phyloP scores from a whole-genome alignment of 1,140 invertebrate genomes.

The Drosophila subpulchrella region DNA sequence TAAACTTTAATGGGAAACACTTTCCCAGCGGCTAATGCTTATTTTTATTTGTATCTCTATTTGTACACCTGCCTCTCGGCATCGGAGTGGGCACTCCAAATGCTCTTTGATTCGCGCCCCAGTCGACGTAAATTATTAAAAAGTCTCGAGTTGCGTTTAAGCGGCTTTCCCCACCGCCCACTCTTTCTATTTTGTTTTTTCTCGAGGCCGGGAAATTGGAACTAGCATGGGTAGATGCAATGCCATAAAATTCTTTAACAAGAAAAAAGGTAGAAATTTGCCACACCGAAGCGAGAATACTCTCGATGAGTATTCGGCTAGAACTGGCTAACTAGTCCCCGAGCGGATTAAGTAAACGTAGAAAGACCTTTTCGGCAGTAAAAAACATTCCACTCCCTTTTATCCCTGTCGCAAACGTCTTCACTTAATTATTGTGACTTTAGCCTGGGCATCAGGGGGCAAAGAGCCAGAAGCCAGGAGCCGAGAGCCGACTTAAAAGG shows the following conservation, averaged over 20 bases:
- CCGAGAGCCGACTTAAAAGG: slow-evolving; percentile 57
- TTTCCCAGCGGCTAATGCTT: slow-evolving; percentile 32
- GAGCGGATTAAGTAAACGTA: slow-evolving; percentile 29
- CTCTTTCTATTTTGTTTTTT: slow-evolving; percentile 6
- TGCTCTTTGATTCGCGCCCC: slow-evolving; percentile 59
- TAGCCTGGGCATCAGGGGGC: slow-evolving; percentile 1
- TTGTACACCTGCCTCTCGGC: slow-evolving; percentile 54
- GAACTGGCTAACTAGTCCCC: background rate
- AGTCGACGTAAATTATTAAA: slow-evolving; percentile 71
- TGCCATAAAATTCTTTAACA: slow-evolving; percentile 50
- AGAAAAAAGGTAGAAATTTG: slow-evolving; percentile 7
- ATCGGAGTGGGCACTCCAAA: slow-evolving; percentile 39
- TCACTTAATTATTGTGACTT: slow-evolving; percentile 41
- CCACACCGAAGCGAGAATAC: slow-evolving; percentile 24
- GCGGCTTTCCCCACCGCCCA: slow-evolving; percentile 50
- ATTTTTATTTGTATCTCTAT: slow-evolving; percentile 61
- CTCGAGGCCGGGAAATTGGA: slow-evolving; percentile 41
- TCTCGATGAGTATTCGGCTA: background rate
- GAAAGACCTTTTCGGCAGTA: slow-evolving; percentile 2
- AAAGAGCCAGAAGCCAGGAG: slow-evolving; percentile 9
- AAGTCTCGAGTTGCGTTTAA: slow-evolving; percentile 71
- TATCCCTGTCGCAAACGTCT: slow-evolving; percentile 34
- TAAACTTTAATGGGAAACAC: slow-evolving; percentile 48
- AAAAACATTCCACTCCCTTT: slow-evolving; percentile 14
- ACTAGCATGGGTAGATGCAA: background rate